Evolutionary conservation across 2,797 vertebrate species (phyloP), one percentile per base, ranked within the genome.

Genomic region (Coracias cyanogaster): DNA sequence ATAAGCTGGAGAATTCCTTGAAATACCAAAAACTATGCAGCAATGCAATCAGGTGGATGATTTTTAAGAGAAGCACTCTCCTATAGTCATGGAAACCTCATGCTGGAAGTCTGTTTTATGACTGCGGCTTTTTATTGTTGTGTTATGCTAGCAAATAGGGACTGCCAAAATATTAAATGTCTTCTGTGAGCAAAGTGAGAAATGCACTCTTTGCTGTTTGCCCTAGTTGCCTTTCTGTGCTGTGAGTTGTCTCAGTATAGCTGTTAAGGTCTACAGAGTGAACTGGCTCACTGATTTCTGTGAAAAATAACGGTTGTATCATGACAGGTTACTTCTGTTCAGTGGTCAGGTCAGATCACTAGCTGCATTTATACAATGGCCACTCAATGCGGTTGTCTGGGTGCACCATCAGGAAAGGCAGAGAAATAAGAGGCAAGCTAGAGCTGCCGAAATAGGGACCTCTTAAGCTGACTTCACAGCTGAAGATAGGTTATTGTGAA

Each of bases 51-150:
- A 46, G 10, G 5, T 46, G 16, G 18, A 6, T 54, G 12, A 57
- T 19, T 71, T 69, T 39, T 60, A 71, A 65, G 26, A 78, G 26
- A 71, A 60, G 25, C n/a, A 6, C 15, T 78, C 39, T 77, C 28
- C 54, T 25, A 14, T 4, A 51, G 28, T 7, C 0, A 0, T 1
- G 0, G 29, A 80, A 84, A 54, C 28, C 29, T 71, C 15, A 12
- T 46, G 11, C 41, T 69, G 46, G 22, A 58, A 6, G 1, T 28
- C 46, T 65, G 25, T 2, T 1, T 46, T 60, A 17, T 43, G n/a
- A 39, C 25, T 5, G 0, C 46, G 62, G 7, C 20, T 82, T 41
- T 6, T 90, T 54, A 31, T 8, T 66, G 14, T 6, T 66, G 13
- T 15, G 0, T 14, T 33, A 26, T 39, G 25, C 21, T 76, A 70